Percentiles rank a stretch among this genome's conserved stretches.
Conservation (phyloP, 2,797 vertebrate genomes). For the Hemibagrus guttatus region DNA sequence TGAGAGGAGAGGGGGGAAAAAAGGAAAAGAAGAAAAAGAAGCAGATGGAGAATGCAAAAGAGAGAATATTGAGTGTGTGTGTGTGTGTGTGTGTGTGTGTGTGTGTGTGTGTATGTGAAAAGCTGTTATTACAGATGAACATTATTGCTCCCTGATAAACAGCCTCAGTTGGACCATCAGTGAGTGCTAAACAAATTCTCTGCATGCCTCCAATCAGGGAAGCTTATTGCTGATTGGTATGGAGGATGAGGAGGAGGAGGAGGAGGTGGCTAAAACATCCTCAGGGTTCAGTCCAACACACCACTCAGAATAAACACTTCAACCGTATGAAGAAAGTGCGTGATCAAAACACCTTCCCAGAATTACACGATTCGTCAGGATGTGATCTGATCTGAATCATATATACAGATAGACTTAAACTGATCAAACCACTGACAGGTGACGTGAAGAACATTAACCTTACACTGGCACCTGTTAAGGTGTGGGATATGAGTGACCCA, state of each 20-base stretch:
- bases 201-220: conserved; percentile 36
- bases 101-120: conserved; percentile 2
- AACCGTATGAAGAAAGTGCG: background rate
- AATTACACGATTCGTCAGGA: background rate
- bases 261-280: conserved; percentile 5
- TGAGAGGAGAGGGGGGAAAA: conserved; percentile 54
- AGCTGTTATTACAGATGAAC: conserved; percentile 47
- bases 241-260: background rate
- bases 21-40: background rate
- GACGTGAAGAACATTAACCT: too few species aligned
- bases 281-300: background rate
- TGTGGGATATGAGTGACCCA: too few species aligned
- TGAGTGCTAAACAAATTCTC: conserved; percentile 39
- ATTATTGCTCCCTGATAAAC: conserved; percentile 50
- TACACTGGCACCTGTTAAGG: too few species aligned
- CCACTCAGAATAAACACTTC: background rate
- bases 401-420: too few species aligned
- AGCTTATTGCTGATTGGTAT: conserved; percentile 37
- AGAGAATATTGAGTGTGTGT: background rate
- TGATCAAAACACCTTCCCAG: background rate
- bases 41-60: conserved; percentile 55
- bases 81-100: background rate
- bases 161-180: conserved; percentile 24
- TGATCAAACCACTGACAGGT: too few species aligned
- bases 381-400: too few species aligned